A percentile compares a stretch with the other conserved stretches of the same genome.
phyloP scores from a whole-genome alignment of 2,797 vertebrate species.

The Aphelocoma californica region DNA sequence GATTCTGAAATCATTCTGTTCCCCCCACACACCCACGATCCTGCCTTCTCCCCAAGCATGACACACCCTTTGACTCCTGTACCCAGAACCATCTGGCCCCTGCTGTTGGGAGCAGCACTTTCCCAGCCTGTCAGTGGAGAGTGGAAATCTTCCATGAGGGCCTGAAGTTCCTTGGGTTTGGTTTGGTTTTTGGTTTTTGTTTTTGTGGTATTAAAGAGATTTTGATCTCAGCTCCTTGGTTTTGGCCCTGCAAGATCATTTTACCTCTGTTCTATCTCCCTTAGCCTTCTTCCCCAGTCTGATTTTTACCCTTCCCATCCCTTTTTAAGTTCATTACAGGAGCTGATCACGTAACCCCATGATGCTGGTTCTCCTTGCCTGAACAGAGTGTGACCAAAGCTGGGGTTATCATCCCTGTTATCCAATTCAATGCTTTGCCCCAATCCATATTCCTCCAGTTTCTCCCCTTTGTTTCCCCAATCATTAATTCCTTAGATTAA shows the following conservation, averaged over 20 bases:
- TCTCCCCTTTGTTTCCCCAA: background rate
- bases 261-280: background rate
- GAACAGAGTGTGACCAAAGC: background rate
- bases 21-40: background rate
- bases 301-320: background rate
- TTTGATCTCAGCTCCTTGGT: background rate
- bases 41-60: background rate
- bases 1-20: background rate
- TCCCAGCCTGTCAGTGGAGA: background rate
- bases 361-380: background rate
- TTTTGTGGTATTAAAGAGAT: background rate
- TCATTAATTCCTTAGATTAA: background rate
- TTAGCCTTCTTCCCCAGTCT: background rate
- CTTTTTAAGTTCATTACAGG: background rate
- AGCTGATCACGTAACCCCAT: background rate
- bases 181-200: too few species aligned
- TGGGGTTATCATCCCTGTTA: background rate
- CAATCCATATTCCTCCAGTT: background rate
- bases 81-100: background rate
- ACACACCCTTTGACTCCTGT: background rate
- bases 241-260: background rate
- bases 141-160: background rate
- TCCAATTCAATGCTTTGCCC: background rate
- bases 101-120: background rate
- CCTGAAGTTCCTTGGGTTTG: background rate